Conservation (phyloP, 2,888 invertebrate genomes). For the Eulithis prunata region DNA sequence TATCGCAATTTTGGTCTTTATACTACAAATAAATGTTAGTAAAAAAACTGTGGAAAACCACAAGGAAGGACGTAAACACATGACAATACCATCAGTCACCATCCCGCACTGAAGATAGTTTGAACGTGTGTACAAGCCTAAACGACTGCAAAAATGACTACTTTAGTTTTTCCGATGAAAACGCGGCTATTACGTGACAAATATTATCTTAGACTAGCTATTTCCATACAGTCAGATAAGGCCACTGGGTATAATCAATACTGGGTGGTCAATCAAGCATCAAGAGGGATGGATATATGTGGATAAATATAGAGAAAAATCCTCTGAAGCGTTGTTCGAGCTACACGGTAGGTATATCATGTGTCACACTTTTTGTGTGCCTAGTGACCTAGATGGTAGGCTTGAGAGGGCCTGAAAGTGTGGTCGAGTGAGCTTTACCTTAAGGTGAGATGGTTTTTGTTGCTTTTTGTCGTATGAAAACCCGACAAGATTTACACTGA, state of each 20-base stretch:
- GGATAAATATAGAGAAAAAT: slow-evolving; percentile 54
- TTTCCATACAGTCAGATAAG: slow-evolving; percentile 60
- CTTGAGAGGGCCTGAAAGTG: slow-evolving; percentile 26
- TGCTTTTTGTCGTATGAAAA: neutral
- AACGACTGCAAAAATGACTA: slow-evolving; percentile 27
- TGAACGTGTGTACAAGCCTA: slow-evolving; percentile 37
- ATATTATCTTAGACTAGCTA: slow-evolving; percentile 76
- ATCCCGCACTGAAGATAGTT: slow-evolving; percentile 27
- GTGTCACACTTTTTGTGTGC: slow-evolving; percentile 38
- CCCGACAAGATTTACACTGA: too few relatives aligned
- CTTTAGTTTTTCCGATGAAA: slow-evolving; percentile 44
- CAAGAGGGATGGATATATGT: slow-evolving; percentile 45
- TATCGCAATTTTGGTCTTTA: too few relatives aligned
- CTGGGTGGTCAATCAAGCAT: slow-evolving; percentile 70
- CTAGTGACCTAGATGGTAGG: slow-evolving; percentile 42
- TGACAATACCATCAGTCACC: slow-evolving; percentile 42
- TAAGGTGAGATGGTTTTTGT: neutral
- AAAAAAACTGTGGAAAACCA: slow-evolving; percentile 2
- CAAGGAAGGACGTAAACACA: slow-evolving; percentile 29
- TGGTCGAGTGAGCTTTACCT: slow-evolving; percentile 31
- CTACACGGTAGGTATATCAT: slow-evolving; percentile 16
- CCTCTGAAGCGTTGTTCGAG: slow-evolving; percentile 43
- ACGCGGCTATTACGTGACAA: slow-evolving; percentile 70
- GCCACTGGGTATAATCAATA: slow-evolving; percentile 65
- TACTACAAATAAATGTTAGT: too few relatives aligned